Evolutionary conservation across 2,888 invertebrate species (phyloP).

Genomic region (Drosophila siamana): DNA sequence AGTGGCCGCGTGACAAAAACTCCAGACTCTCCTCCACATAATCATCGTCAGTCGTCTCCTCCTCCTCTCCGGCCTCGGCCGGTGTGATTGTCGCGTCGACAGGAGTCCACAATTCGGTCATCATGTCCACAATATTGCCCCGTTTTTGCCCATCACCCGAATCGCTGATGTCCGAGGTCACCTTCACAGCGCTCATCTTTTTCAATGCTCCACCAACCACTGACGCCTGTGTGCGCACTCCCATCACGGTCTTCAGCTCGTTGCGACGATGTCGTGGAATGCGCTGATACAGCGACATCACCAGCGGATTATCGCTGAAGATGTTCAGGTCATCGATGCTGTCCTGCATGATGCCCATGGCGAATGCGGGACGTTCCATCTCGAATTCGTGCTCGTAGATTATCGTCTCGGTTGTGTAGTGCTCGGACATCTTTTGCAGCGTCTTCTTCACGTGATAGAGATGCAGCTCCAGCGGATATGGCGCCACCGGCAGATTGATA

Average conservation of each 20-base stretch:
- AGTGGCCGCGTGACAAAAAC: slow-evolving; percentile 63
- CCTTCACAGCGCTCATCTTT: too few relatives aligned
- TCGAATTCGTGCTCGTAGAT: slow-evolving; percentile 66
- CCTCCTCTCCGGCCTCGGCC: slow-evolving; percentile 12
- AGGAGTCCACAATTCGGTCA: background rate
- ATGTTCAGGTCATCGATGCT: slow-evolving; percentile 73
- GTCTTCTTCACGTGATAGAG: slow-evolving; percentile 68
- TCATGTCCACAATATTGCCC: background rate
- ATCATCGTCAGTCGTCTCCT: slow-evolving; percentile 21
- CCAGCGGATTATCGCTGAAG: slow-evolving; percentile 74
- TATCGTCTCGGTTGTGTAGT: slow-evolving; percentile 70
- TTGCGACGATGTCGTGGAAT: slow-evolving; percentile 52
- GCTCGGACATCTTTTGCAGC: slow-evolving; percentile 72
- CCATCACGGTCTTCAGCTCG: background rate
- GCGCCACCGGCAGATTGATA: slow-evolving; percentile 41
- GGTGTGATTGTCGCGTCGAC: background rate
- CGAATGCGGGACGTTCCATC: slow-evolving; percentile 66
- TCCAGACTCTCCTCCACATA: slow-evolving; percentile 52
- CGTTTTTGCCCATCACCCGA: background rate
- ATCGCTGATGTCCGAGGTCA: background rate
- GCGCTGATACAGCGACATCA: slow-evolving; percentile 71
- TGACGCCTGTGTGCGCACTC: slow-evolving; percentile 6
- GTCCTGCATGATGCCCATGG: slow-evolving; percentile 77
- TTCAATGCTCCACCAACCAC: too few relatives aligned
- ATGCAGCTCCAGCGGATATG: slow-evolving; percentile 69